Evolutionary conservation across 2,113 vertebrate species (phyloP), one percentile per base, ranked within the genome.

Genomic region (Sarotherodon lohbergeri): DNA sequence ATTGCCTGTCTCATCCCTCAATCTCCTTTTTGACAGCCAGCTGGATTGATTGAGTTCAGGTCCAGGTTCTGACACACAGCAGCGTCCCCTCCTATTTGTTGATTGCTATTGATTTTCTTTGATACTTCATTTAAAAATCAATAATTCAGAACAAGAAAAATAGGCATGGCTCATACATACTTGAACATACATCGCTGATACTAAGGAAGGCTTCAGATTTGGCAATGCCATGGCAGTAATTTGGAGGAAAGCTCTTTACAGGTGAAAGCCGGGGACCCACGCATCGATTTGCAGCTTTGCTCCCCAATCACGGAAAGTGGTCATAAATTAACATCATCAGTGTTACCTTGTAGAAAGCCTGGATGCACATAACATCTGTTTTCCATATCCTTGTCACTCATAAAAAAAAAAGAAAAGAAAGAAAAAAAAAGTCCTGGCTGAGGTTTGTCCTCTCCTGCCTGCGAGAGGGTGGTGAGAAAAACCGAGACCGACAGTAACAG

Each of bases 81-180:
- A 92, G 93, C 91, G 87, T 93, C 94, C 95, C 96, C 96, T 97
- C 95, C 98, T 98, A 98, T 99, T 98, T 99, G 98, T 98, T 99
- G 98, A 99, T 99, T 98, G 97, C 97, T 98, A 99, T 99, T 98
- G 98, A 99, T 98, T 99, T 99, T 98, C 97, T 97, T 97, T 98
- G 97, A 98, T 98, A 97, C 95, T 97, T 98, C 96, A 98, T 99
- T 98, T 98, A 98, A 99, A 99, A 99, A 99, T 99, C 98, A 98
- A 99, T 99, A 97, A 93, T 91, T 61, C 29, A 83, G 94, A 92
- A 96, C 93, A 97, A 97, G 97, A 98, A 97, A 98, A 98, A 98
- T 97, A 97, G 96, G 96, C 96, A 97, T 95, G 96, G 97, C 97
- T 98, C 97, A 98, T 97, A 97, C 97, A 97, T 97, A 97, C 96